Evolutionary conservation across 2,888 invertebrate genomes (phyloP), one percentile per base, ranked within the genome.

Genomic region (Drosophila anceps): DNA sequence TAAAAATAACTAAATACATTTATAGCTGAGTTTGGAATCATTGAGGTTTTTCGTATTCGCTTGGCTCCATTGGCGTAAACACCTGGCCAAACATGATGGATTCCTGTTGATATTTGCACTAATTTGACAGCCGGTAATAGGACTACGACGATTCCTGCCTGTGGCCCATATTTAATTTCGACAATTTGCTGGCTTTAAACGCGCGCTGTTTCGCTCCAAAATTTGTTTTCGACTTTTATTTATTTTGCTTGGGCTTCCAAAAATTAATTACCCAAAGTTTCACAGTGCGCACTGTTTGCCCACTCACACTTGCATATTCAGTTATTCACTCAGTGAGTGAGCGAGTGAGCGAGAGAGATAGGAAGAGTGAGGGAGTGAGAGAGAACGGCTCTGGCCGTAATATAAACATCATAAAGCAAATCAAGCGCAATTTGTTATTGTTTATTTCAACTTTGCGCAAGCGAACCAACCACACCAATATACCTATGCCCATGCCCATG

Each of bases 361-460:
- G n/a, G 2, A 29, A 2, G 46, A 15, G 44, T 7, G 20, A 6
- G 43, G 0, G 43, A 0, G 27, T 2, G 6, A 7, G 12, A 20
- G 39, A 55, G 57, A 27, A 41, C 55, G 60, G 54, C 68, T 65
- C 66, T 66, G 69, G 67, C 71, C 63, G 29, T 69, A 79, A 70
- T 81, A 84, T 89, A 84, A 84, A 84, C 90, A 84, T 68, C 82
- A 84, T 89, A 84, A 84, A 84, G 82, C 88, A 84, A 84, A 84
- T 89, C 84, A 87, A 89, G 88, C 90, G 84, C 90, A 81, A 89
- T 84, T 87, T 89, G 87, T 89, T 84, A 89, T 84, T 84, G 84
- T 84, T 84, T 84, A 89, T 84, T 84, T 87, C 87, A 84, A 89
- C 73, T 84, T 84, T 87, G 70, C 81, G 84, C 89, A 88, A 83